Conservation (phyloP, 2,797 vertebrate genomes). For the Catostomus latipinnis region DNA sequence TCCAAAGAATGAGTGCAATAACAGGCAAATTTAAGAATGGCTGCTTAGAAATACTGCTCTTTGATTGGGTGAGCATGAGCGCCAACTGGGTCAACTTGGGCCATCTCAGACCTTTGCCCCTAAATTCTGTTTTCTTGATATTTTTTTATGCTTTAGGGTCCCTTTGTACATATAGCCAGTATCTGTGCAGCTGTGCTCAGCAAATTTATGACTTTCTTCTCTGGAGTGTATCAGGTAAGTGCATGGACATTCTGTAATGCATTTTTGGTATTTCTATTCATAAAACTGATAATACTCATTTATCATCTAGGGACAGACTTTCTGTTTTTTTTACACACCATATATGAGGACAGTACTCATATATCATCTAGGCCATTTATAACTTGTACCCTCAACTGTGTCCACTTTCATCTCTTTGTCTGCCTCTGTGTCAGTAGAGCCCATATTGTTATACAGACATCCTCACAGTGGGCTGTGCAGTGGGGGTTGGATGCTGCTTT, state of each 20-base stretch:
- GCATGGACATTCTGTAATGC: background rate
- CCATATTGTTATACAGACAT: constrained; percentile 95
- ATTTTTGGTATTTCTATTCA: constrained; percentile 4
- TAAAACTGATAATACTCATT: background rate
- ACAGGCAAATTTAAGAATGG: too few species aligned
- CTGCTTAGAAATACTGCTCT: too few species aligned
- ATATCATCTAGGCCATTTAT: constrained; percentile 7
- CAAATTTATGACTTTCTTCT: constrained; percentile 92
- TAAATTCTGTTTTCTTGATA: background rate
- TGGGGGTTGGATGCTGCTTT: constrained; percentile 97
- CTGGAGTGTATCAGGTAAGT: constrained; percentile 92
- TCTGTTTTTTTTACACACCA: background rate
- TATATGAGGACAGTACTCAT: constrained; percentile 8
- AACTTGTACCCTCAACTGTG: constrained; percentile 31
- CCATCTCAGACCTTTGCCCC: too few species aligned
- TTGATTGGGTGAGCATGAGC: too few species aligned
- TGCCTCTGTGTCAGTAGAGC: constrained; percentile 85
- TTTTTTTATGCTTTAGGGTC: constrained; percentile 80
- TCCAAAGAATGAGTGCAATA: too few species aligned
- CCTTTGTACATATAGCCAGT: constrained; percentile 96
- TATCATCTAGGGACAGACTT: constrained; percentile 19
- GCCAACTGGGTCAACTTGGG: too few species aligned
- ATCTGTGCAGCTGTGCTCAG: constrained; percentile 94
- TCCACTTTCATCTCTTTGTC: constrained; percentile 3
- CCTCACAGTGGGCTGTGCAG: constrained; percentile 95